Evolutionary conservation across 2,888 invertebrate species (phyloP).

Genomic region (Drosophila peninsularis): DNA sequence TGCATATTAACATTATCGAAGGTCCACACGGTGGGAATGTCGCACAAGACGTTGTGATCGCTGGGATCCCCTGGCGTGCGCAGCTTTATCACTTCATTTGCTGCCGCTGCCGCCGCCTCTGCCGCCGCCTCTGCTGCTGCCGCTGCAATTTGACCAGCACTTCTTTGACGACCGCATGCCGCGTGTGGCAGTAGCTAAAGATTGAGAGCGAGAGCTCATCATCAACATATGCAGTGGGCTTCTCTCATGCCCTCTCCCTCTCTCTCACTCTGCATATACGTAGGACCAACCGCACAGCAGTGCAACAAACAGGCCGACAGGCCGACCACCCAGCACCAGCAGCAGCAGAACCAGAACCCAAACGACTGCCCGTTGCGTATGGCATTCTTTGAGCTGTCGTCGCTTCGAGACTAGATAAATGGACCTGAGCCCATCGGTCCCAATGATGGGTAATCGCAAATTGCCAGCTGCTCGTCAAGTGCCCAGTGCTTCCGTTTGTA

Average conservation of each 20-base stretch:
- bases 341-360: constrained; percentile 27
- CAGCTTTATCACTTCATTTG: constrained; percentile 81
- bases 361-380: constrained; percentile 68
- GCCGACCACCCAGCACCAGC: constrained; percentile 68
- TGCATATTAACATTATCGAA: constrained; percentile 63
- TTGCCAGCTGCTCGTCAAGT: constrained; percentile 78
- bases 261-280: constrained; percentile 17
- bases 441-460: constrained; percentile 59
- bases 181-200: constrained; percentile 71
- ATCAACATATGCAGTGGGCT: constrained; percentile 61
- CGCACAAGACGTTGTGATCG: constrained; percentile 65
- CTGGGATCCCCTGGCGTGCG: constrained; percentile 70
- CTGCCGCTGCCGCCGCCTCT: constrained; percentile 53
- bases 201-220: constrained; percentile 58
- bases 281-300: constrained; percentile 63
- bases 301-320: constrained; percentile 63
- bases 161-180: constrained; percentile 78
- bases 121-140: constrained; percentile 24
- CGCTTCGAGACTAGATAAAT: constrained; percentile 72
- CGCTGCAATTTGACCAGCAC: constrained; percentile 76
- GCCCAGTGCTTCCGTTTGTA: constrained; percentile 67
- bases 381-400: constrained; percentile 80
- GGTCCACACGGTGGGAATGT: constrained; percentile 73
- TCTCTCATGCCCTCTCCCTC: neutral
- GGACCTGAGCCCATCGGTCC: constrained; percentile 35